Evolutionary conservation across 2,888 invertebrate genomes (phyloP).

Genomic region (Troides helena): DNA sequence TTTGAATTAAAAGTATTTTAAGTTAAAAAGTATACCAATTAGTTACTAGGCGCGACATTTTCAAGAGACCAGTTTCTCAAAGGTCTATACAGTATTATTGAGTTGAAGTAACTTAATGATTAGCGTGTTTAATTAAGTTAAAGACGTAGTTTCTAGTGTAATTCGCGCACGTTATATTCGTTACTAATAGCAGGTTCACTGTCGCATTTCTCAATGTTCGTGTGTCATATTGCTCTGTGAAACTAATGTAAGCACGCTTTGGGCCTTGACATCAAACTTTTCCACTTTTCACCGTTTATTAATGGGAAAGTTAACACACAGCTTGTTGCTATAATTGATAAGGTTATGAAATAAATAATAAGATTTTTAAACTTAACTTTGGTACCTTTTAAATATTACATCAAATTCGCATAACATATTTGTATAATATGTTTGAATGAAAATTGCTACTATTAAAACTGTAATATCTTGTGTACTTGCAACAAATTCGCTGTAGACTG

Average conservation of each 20-base stretch:
- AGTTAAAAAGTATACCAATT: too few species aligned
- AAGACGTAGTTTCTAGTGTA: slow-evolving; percentile 1
- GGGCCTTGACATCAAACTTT: slow-evolving; percentile 15
- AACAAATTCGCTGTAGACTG: slow-evolving; percentile 15
- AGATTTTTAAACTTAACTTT: too few species aligned
- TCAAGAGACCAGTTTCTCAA: background rate
- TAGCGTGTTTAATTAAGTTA: background rate
- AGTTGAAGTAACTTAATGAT: background rate
- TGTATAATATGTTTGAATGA: background rate
- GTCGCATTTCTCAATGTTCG: slow-evolving; percentile 16
- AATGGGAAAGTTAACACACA: background rate
- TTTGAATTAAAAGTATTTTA: too few species aligned
- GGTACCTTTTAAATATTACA: too few species aligned
- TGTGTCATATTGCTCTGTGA: slow-evolving; percentile 8
- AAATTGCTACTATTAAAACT: background rate
- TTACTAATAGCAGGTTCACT: slow-evolving; percentile 10
- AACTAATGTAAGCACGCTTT: background rate
- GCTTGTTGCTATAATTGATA: background rate
- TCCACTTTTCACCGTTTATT: slow-evolving; percentile 15
- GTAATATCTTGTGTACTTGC: background rate
- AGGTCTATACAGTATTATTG: background rate
- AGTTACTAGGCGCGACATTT: too few species aligned
- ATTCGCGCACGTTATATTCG: background rate
- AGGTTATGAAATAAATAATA: background rate
- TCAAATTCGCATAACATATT: background rate